Conservation (phyloP, 2,797 vertebrate species). For the Parotocinclus haroldoi region DNA sequence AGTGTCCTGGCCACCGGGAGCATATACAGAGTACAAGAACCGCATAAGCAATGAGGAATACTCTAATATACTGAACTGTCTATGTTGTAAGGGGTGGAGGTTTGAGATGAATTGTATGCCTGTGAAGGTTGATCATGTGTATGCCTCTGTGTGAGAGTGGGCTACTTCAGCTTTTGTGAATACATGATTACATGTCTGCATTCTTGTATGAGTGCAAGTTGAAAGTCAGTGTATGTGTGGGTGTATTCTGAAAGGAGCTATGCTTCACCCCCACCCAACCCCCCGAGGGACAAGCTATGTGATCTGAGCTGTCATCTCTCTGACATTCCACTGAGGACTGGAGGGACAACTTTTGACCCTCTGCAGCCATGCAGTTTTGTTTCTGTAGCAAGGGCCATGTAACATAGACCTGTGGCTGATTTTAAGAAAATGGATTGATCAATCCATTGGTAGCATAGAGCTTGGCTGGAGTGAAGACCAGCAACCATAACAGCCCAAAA, state of each 20-base stretch:
- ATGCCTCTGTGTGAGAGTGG: neutral
- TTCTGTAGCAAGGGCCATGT: neutral
- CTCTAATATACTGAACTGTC: constrained; percentile 37
- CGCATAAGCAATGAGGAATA: constrained; percentile 34
- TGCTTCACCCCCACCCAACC: constrained; percentile 31
- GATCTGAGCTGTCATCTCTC: constrained; percentile 32
- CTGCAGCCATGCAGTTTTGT: too few relatives aligned
- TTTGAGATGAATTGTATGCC: neutral
- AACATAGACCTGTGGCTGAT: too few relatives aligned
- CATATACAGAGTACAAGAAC: constrained; percentile 10
- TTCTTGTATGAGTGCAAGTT: constrained; percentile 7
- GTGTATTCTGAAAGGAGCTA: constrained; percentile 20
- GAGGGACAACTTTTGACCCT: constrained; percentile 5
- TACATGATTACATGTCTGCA: constrained; percentile 1
- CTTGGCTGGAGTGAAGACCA: too few relatives aligned
- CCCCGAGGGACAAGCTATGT: constrained; percentile 20
- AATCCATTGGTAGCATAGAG: too few relatives aligned
- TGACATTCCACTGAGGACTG: constrained; percentile 23
- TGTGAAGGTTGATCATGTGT: constrained; percentile 19
- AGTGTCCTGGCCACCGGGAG: constrained; percentile 10
- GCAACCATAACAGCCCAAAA: too few relatives aligned
- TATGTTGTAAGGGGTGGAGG: constrained; percentile 1
- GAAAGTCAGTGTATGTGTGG: constrained; percentile 15
- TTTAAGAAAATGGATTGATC: too few relatives aligned
- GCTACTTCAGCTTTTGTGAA: neutral